Base-by-base conservation (phyloP, 1,140 invertebrate genomes). In the Aporrectodea caliginosa region DNA sequence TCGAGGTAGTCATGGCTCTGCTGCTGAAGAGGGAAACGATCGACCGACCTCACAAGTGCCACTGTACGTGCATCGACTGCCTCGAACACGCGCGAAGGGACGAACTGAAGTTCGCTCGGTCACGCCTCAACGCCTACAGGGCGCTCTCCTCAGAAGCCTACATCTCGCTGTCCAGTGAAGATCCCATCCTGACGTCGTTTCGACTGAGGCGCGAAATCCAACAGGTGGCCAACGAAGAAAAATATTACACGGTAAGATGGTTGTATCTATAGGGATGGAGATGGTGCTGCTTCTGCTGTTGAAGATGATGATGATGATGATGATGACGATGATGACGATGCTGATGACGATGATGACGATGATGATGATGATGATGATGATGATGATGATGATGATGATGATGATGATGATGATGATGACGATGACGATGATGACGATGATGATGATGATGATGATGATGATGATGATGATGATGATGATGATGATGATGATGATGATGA, bases 131-230 rank as follows among this genome's bases (percentile, higher is more conserved):
- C 80, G 85, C 86, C 0, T 89, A 88, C 83, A 75, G 84, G 75
- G 88, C 85, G 0, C 80, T 88, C 79, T 83, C 87, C 1, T 88
- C 87, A 77, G 86, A 87, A 77, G 89, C 90, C 0, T 93, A 92
- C 82, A 91, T 93, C 78, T 92, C 91, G 34, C 90, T 92, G 79
- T 90, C 90, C 0, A 90, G 90, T 0, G 85, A 90, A 35, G 92
- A 93, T 85, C 92, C 92, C 0, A 91, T 93, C 69, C 86, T 92
- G 14, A 88, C 89, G 27, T 90, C 91, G 0, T 93, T 93, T 84
- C 84, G 89, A 78, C 86, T 93, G 27, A 89, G 90, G 0, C 79
- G 85, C 0, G 92, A 93, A 78, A 84, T 93, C 22, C 35, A 80
- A 34, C 58, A 69, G 27, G 75, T 80, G 6, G 58, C 79, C 34